phyloP scores from a whole-genome alignment of 1,140 invertebrate genomes.

The Homarus americanus region DNA sequence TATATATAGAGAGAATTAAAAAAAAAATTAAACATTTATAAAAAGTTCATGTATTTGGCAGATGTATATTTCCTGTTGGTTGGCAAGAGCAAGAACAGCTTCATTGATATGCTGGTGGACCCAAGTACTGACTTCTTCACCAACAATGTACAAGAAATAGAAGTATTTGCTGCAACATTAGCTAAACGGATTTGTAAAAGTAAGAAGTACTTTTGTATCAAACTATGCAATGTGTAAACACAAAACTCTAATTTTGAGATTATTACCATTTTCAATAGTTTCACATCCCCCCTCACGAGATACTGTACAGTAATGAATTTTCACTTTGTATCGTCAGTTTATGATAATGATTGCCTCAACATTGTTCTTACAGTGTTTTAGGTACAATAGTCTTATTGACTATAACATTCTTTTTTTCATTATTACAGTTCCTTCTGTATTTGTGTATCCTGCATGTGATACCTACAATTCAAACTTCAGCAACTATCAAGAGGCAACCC shows the following conservation, averaged over 20 bases:
- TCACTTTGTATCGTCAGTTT: too few species aligned
- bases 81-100: constrained; percentile 14
- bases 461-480: constrained; percentile 26
- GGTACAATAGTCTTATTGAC: not conserved
- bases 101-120: constrained; percentile 31
- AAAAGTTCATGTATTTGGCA: not conserved
- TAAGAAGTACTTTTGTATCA: constrained; percentile 9
- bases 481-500: constrained; percentile 20
- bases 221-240: too few species aligned
- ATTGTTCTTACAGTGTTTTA: too few species aligned
- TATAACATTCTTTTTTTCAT: not conserved
- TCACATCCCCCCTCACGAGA: too few species aligned
- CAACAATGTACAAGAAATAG: constrained; percentile 6
- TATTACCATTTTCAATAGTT: too few species aligned
- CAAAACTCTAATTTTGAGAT: too few species aligned
- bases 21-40: not conserved
- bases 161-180: constrained; percentile 8
- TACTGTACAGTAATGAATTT: too few species aligned
- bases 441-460: constrained; percentile 57
- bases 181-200: constrained; percentile 27
- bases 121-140: constrained; percentile 33
- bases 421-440: constrained; percentile 44
- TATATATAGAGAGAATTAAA: too few species aligned
- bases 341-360: too few species aligned
- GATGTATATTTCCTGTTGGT: constrained; percentile 63